Evolutionary conservation across 2,888 invertebrate species (phyloP), one percentile per base, ranked within the genome.

Genomic region (Chydorus sphaericus): DNA sequence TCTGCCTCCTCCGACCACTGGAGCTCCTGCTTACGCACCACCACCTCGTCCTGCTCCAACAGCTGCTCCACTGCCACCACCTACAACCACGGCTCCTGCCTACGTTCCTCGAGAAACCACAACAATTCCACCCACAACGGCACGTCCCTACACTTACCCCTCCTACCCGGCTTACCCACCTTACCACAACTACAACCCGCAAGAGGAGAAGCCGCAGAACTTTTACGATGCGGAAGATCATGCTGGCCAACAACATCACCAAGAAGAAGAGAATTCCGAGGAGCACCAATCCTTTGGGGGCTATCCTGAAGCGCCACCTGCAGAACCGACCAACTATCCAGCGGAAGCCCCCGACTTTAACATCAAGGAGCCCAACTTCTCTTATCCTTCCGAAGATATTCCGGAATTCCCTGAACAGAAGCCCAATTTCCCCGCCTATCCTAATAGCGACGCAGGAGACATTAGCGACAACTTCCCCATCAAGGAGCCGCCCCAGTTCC

Each of bases 151-250:
- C 18, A 44, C 44, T 16, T 44, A 44, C 18, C 44, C 44, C 11
- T 44, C 44, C 23, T 44, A 44, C 28, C 44, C 44, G 44, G 23
- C 44, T 44, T 44, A 16, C 26, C 44, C 44, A 14, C 44, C 44
- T 26, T 44, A 26, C 44, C 44, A 44, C 44, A 44, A 44, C 26
- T 44, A 23, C 44, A 23, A 44, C 26, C 44, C 44, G 26, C 23
- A 44, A 11, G n/a, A 44, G 10, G 44, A 44, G 4, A 10, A n/a
- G 26, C 28, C 28, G 26, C 26, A 39, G 18, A 44, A 23, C 5
- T 44, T 44, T 4, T 18, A 23, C n/a, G 23, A 39, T 8, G 14
- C 14, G 7, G 20, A 18, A 2, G 20, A 39, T 20, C 16, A 14
- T 14, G 10, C 10, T n/a, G 20, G 23, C 20, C 39, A 6, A 1